Evolutionary conservation across 2,888 invertebrate genomes (phyloP).

Genomic region (Meghimatium bilineatum): DNA sequence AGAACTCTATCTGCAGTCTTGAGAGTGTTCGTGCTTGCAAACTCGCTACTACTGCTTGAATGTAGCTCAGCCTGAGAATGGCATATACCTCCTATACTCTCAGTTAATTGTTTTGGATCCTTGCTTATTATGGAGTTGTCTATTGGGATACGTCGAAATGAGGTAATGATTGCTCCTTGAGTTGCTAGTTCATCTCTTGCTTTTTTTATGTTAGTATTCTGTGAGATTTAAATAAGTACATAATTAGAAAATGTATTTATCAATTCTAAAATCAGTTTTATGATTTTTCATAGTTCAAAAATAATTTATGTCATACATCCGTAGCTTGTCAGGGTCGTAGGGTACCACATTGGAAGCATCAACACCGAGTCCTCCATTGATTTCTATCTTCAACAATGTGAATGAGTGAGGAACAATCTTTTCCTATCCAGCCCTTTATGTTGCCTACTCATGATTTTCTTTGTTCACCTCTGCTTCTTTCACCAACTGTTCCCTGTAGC

Average conservation of each 20-base stretch:
- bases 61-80: not conserved
- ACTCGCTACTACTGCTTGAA: constrained; percentile 16
- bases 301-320: too few species aligned
- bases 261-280: not conserved
- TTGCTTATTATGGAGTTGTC: constrained; percentile 40
- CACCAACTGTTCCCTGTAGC: too few species aligned
- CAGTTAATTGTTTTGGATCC: constrained; percentile 57
- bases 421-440: too few species aligned
- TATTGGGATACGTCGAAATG: constrained; percentile 45
- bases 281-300: not conserved
- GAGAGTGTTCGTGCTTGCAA: not conserved
- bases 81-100: constrained; percentile 23
- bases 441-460: too few species aligned
- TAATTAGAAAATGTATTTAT: not conserved
- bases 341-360: too few species aligned
- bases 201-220: constrained; percentile 50
- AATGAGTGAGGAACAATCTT: too few species aligned
- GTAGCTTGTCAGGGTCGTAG: too few species aligned
- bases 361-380: too few species aligned
- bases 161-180: constrained; percentile 46
- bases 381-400: too few species aligned
- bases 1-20: not conserved
- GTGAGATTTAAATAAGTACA: not conserved
- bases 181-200: constrained; percentile 47
- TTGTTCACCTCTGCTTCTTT: too few species aligned